Conservation (phyloP, 2,888 invertebrate species). For the Pollenia griseotomentosa region DNA sequence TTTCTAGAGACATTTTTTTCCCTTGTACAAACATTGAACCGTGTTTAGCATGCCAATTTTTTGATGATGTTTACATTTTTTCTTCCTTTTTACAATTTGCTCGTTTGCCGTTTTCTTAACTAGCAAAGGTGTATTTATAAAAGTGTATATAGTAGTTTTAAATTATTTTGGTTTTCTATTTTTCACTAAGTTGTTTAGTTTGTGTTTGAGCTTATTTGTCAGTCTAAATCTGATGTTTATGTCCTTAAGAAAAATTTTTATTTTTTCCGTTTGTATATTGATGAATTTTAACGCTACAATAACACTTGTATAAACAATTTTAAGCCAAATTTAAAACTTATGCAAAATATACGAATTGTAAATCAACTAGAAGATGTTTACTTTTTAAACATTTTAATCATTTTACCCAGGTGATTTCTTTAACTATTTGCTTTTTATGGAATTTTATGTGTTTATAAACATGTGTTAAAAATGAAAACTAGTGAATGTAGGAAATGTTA, state of each 20-base stretch:
- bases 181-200: conserved; percentile 19
- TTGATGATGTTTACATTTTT: conserved; percentile 67
- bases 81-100: not conserved
- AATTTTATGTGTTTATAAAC: not conserved
- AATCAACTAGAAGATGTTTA: conserved; percentile 44
- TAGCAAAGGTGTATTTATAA: conserved; percentile 23
- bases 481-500: not conserved
- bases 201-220: conserved; percentile 41
- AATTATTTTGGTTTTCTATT: not conserved
- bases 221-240: conserved; percentile 17
- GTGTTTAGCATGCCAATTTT: conserved; percentile 69
- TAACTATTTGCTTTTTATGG: conserved; percentile 8
- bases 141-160: conserved; percentile 16
- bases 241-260: conserved; percentile 19
- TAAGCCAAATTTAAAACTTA: conserved; percentile 50
- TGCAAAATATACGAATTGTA: conserved; percentile 46
- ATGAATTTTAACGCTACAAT: conserved; percentile 9
- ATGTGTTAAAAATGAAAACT: conserved; percentile 7
- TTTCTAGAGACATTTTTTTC: not conserved
- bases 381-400: conserved; percentile 49
- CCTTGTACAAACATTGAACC: conserved; percentile 57
- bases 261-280: conserved; percentile 24
- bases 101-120: conserved; percentile 21
- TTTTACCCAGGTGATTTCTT: conserved; percentile 23
- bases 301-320: conserved; percentile 3